These are phyloP conservation scores for Solenodon paradoxus DNA, from an alignment of 2,113 vertebrate species.

Conservation along the genomic window DNA sequence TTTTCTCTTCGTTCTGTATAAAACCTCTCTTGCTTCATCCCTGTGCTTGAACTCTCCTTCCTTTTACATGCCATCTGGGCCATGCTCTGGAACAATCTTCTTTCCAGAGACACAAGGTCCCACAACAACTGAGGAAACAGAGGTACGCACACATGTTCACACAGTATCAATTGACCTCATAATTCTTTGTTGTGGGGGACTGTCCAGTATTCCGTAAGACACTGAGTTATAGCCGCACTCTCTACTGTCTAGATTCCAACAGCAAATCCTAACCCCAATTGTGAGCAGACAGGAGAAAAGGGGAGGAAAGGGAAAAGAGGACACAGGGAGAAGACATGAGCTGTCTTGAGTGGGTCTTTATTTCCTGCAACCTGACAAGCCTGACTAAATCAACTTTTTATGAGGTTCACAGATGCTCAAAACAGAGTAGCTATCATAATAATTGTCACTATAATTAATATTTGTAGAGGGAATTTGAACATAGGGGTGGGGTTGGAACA, in stretches of 20 bases:
- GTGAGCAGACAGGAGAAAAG: too few relatives aligned
- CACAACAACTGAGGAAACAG: too few relatives aligned
- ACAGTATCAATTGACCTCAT: too few relatives aligned
- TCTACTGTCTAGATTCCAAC: neutral
- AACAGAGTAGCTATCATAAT: neutral
- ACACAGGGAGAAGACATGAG: neutral
- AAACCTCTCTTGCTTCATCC: too few relatives aligned
- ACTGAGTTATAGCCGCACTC: neutral
- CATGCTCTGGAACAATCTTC: too few relatives aligned
- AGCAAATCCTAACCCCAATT: neutral
- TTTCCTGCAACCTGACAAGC: neutral
- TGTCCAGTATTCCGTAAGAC: neutral
- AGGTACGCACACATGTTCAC: too few relatives aligned
- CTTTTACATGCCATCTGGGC: too few relatives aligned
- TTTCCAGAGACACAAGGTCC: too few relatives aligned
- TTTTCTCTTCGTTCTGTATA: too few relatives aligned
- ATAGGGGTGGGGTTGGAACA: neutral
- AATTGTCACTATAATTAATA: neutral
- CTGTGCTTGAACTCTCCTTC: too few relatives aligned
- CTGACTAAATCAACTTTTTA: neutral
- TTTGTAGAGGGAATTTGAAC: neutral
- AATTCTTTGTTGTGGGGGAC: neutral
- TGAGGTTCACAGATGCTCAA: neutral
- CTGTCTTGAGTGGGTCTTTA: neutral
- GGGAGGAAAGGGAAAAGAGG: too few relatives aligned